phyloP scores from a whole-genome alignment of 1,140 invertebrate genomes.

The Caenorhabditis tropicalis region DNA sequence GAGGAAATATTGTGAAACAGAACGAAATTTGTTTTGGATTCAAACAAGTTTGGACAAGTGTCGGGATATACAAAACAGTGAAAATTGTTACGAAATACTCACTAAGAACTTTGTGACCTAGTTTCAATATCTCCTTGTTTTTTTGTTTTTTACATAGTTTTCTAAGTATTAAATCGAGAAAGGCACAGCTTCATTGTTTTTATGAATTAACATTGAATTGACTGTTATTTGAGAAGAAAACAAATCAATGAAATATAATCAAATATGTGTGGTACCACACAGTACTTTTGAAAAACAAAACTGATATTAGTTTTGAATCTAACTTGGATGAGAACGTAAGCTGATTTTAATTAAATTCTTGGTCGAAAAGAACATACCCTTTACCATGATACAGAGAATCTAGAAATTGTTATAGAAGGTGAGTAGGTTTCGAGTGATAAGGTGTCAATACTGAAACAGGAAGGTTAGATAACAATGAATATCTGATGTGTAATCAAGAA shows the following conservation, averaged over 20 bases:
- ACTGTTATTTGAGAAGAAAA: too few relatives aligned
- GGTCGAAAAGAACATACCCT: not conserved
- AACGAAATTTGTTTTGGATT: not conserved
- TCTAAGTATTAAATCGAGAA: too few relatives aligned
- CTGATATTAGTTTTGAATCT: not conserved
- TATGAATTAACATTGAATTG: too few relatives aligned
- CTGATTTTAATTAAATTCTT: not conserved
- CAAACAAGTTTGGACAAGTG: not conserved
- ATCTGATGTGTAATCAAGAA: too few relatives aligned
- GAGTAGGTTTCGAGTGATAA: not conserved
- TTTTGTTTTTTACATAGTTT: too few relatives aligned
- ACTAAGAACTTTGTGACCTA: too few relatives aligned
- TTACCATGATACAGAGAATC: not conserved
- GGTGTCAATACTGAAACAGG: conserved; percentile 8
- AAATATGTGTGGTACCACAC: too few relatives aligned
- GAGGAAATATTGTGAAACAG: not conserved
- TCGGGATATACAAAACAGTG: not conserved
- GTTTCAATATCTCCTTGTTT: too few relatives aligned
- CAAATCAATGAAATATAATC: too few relatives aligned
- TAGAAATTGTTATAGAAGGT: not conserved
- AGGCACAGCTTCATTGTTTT: too few relatives aligned
- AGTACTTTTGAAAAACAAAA: too few relatives aligned
- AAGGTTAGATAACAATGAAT: not conserved
- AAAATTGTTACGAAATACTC: conserved; percentile 6
- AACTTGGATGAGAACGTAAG: too few relatives aligned